These are phyloP conservation scores for Pachycephus smyrnensis DNA, from an alignment of 2,888 invertebrate genomes.

Conservation along the genomic window DNA sequence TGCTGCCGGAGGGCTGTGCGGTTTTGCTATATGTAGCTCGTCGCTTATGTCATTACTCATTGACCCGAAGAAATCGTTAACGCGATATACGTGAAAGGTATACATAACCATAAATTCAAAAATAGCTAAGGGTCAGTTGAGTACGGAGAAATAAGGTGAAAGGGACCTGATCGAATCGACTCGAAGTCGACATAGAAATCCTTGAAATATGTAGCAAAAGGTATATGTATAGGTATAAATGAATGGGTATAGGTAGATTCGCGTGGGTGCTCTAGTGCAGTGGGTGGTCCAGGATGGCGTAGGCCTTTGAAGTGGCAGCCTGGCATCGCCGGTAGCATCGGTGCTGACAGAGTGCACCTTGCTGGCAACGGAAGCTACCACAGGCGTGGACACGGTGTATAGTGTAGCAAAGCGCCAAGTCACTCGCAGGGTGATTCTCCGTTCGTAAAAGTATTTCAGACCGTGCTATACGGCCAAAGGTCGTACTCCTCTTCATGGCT, in stretches of 20 bases:
- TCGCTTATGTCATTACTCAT: too few species aligned
- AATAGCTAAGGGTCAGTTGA: background rate
- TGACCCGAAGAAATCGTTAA: background rate
- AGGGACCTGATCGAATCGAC: background rate
- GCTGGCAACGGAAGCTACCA: constrained; percentile 20
- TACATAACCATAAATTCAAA: background rate
- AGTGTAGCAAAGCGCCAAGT: constrained; percentile 4
- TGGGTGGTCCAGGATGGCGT: background rate
- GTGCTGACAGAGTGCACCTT: constrained; percentile 31
- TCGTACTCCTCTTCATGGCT: background rate
- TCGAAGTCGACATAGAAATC: background rate
- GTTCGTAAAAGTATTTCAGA: background rate
- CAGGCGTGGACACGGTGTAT: background rate
- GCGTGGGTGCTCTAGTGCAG: background rate
- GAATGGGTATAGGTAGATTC: background rate
- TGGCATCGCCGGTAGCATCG: background rate
- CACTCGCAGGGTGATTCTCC: background rate
- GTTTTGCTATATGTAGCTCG: too few species aligned
- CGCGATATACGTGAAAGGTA: background rate
- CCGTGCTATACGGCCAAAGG: background rate
- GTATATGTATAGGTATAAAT: background rate
- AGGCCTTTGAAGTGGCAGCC: background rate
- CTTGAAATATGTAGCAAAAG: background rate
- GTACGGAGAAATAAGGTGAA: background rate
- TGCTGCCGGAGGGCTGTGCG: too few species aligned